Evolutionary conservation across 35 echinoderm and acorn worm genomes (phyloP), one percentile per base, ranked within the genome.

Genomic region (Patiria miniata): DNA sequence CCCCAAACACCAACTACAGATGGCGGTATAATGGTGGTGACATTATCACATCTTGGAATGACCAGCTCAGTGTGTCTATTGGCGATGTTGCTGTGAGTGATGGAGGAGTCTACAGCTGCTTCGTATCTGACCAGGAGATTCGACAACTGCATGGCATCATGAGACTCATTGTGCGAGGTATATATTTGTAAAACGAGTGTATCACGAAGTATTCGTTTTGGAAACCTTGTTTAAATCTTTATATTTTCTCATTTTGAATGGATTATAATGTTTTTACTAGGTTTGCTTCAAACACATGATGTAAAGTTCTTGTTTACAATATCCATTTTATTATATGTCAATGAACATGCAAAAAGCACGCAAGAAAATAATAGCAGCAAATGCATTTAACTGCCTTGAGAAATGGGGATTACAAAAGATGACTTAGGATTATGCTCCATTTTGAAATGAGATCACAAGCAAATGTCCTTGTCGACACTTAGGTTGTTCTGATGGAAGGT

Each of bases 401-500:
- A n/a, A n/a, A n/a, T n/a, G n/a, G n/a, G n/a, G n/a, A n/a, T n/a
- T n/a, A n/a, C n/a, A n/a, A n/a, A n/a, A n/a, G n/a, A n/a, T n/a
- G n/a, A n/a, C n/a, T n/a, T n/a, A n/a, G n/a, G n/a, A n/a, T n/a
- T n/a, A n/a, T n/a, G n/a, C n/a, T n/a, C n/a, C n/a, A n/a, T n/a
- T 7, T n/a, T 60, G 28, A n/a, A n/a, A 5, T 4, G 56, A n/a
- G 19, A 4, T 60, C 3, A n/a, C 19, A 60, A n/a, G 19, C 7
- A 0, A 18, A 60, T 18, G 28, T 30, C n/a, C n/a, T n/a, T 58
- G 12, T 12, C 54, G 22, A 10, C 0, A 7, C 7, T 79, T 39
- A 90, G 88, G 30, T 9, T 90, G 88, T 83, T 23, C 50, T 22
- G n/a, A 52, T 16, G 81, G 53, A 65, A 76, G n/a, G 21, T 93